Base-by-base conservation (phyloP, 2,113 vertebrate species). In the Falco punctatus region DNA sequence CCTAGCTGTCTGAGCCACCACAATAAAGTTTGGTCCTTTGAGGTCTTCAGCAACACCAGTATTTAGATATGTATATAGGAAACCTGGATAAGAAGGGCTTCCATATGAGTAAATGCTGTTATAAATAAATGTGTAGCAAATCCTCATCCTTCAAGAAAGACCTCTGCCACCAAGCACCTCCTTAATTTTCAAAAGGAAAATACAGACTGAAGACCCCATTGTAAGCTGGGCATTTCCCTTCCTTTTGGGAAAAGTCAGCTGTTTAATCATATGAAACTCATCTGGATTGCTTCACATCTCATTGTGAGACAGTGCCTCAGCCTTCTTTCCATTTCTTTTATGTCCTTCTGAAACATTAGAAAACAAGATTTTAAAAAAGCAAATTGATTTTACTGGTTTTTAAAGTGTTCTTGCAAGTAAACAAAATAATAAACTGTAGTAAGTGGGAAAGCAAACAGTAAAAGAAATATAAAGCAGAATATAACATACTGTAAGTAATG, bases 361-460 rank as follows among this genome's bases (percentile, higher is more conserved):
- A 81, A 90, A 85, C 7, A 57, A 17, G 12, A 27, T 62, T 69
- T 9, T n/a, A n/a, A 5, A 40, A 58, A 42, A 13, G 12, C 11
- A 4, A 17, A 30, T 15, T 2, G 1, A 13, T 15, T 26, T 42
- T 52, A 11, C 2, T 57, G 7, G 2, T 48, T 52, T 61, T 32
- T n/a, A 2, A 71, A 35, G 48, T 48, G 7, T 26, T 89, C 6
- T 55, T 48, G 12, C 35, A 77, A 59, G 19, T 46, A 40, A 84
- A 49, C 18, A 66, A 42, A 73, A 18, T 49, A 57, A 58, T 46
- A 40, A 74, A 74, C 13, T 71, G 15, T 40, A 85, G 15, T 10
- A 70, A 78, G 9, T 40, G 18, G 24, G 66, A 88, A 19, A 71
- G 4, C 15, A 65, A 86, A 65, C 5, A 17, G 7, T 79, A 77